Base-by-base conservation (phyloP, 92 coral and sea anemone genomes). In the Desmophyllum pertusum region DNA sequence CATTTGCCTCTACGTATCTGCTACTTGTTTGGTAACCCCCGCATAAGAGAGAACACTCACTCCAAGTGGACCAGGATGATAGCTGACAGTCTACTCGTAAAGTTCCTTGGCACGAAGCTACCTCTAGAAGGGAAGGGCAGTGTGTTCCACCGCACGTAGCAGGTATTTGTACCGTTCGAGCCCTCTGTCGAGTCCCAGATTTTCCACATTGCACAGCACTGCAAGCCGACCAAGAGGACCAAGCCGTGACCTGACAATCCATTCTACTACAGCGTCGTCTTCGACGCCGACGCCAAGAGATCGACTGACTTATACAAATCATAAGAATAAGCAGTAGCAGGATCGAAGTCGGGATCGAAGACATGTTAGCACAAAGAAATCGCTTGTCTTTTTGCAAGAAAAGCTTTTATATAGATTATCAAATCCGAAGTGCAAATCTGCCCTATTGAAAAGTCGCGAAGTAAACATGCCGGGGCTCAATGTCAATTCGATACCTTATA, bases 171-270 rank as follows among this genome's bases (percentile, higher is more conserved):
- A 64, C 33, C 30, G 11, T 21, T 39, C 83, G 68, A 27, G 40
- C 2, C 43, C 73, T 42, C 6, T 78, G 55, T 6, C 21, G 39
- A 45, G 4, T 27, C 0, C 83, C 73, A 9, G 18, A 10, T 6
- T 9, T 3, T 21, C 83, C 83, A 78, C 83, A 78, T 17, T 21
- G 41, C 10, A 5, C 8, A 18, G 73, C 73, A 31, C 73, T 63
- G 62, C 83, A 78, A n/a, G 2, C 4, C 18, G 83, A 78, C 83
- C 83, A 78, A 10, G 83, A 30, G 3, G 83, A 30, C 83, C 83
- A 78, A 29, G 43, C 3, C 8, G n/a, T 64, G 36, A 78, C 57
- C 10, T 31, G 73, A 43, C 83, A 78, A 0, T 62, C 48, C 30
- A 42, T 17, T 41, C 27, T 23, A 5, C 42, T 41, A 62, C 83